Percentiles rank a stretch among this genome's conserved stretches.
Evolutionary conservation across 2,888 invertebrate genomes (phyloP).

Genomic region (Lypha dubia): DNA sequence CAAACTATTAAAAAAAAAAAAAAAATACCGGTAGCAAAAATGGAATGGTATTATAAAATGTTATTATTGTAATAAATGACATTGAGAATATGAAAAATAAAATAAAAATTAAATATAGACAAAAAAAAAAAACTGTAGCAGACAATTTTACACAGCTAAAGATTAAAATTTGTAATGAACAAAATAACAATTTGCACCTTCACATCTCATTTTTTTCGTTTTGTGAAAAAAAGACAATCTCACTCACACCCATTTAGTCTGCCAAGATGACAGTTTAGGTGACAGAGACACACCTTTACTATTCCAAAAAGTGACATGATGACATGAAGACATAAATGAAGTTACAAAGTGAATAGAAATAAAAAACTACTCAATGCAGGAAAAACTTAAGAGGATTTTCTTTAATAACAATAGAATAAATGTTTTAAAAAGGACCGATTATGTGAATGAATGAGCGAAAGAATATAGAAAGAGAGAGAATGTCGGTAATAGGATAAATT

Average conservation of each 20-base stretch:
- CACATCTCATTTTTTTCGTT: neutral
- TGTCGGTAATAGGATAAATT: slow-evolving; percentile 66
- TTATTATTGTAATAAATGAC: slow-evolving; percentile 62
- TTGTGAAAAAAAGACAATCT: slow-evolving; percentile 4
- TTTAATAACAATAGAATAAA: slow-evolving; percentile 59
- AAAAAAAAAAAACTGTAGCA: slow-evolving; percentile 13
- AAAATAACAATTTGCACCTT: slow-evolving; percentile 69
- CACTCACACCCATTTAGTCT: slow-evolving; percentile 50
- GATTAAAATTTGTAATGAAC: slow-evolving; percentile 67
- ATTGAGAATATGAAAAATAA: slow-evolving; percentile 11
- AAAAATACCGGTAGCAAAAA: slow-evolving; percentile 18
- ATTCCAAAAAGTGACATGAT: slow-evolving; percentile 43
- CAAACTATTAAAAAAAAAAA: slow-evolving; percentile 8
- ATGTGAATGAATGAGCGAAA: neutral
- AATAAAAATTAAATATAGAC: neutral
- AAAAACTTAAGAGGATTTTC: slow-evolving; percentile 70
- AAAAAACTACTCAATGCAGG: slow-evolving; percentile 30
- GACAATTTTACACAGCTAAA: slow-evolving; percentile 52
- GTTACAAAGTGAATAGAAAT: slow-evolving; percentile 39
- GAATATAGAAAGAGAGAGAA: neutral
- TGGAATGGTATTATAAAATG: slow-evolving; percentile 59
- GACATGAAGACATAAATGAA: slow-evolving; percentile 59
- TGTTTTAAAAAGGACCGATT: slow-evolving; percentile 3
- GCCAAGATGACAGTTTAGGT: slow-evolving; percentile 56
- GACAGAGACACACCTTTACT: slow-evolving; percentile 62